Conservation (phyloP, 2,113 vertebrate species). For the Eclectus roratus region DNA sequence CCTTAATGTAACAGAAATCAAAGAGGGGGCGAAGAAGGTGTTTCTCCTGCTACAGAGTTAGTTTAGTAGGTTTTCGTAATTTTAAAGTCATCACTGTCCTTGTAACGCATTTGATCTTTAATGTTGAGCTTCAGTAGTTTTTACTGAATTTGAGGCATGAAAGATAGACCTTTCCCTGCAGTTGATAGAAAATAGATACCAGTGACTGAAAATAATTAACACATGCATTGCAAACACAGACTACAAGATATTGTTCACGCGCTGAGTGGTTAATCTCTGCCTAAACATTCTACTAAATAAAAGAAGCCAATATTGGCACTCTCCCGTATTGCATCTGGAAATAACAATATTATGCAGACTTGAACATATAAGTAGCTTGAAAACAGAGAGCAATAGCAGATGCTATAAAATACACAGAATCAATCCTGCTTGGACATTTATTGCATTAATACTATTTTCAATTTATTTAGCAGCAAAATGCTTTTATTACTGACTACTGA, state of each 20-base stretch:
- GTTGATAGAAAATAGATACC: constrained; percentile 2
- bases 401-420: constrained; percentile 11
- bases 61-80: constrained; percentile 39
- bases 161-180: background rate
- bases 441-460: constrained; percentile 29
- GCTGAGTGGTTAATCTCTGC: background rate
- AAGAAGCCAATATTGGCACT: background rate
- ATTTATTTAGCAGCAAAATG: constrained; percentile 43
- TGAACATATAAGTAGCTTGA: constrained; percentile 24
- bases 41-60: constrained; percentile 39
- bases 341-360: constrained; percentile 21
- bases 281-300: background rate
- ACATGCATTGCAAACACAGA: background rate
- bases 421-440: constrained; percentile 29
- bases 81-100: constrained; percentile 7
- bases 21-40: constrained; percentile 24
- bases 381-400: constrained; percentile 1
- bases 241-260: background rate
- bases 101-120: constrained; percentile 25
- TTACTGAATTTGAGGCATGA: constrained; percentile 48
- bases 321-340: constrained; percentile 18
- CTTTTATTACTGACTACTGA: constrained; percentile 41
- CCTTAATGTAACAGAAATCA: constrained; percentile 25
- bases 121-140: constrained; percentile 43
- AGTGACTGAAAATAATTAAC: background rate